These are phyloP conservation scores for Monopis laevigella DNA, from an alignment of 2,888 invertebrate species.

Conservation along the genomic window DNA sequence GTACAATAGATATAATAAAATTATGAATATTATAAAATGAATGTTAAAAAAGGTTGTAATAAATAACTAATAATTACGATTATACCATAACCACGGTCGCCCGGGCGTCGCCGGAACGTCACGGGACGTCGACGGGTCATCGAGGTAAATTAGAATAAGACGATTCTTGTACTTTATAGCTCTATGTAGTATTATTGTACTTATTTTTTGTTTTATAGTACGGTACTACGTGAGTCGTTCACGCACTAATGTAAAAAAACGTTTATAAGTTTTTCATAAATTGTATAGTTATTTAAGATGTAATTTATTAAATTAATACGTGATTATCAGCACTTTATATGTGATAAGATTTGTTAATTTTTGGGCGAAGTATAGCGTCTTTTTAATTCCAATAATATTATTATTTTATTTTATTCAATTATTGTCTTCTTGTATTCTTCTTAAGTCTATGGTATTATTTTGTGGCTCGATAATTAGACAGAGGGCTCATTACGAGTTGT, in stretches of 20 bases:
- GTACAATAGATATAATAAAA: constrained; percentile 50
- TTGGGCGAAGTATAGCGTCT: not conserved
- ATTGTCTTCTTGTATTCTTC: not conserved
- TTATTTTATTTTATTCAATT: not conserved
- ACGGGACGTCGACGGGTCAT: constrained; percentile 44
- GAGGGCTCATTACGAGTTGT: too few relatives aligned
- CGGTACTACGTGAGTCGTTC: too few relatives aligned
- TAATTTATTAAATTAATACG: constrained; percentile 23
- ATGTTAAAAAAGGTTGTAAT: constrained; percentile 59
- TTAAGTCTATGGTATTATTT: not conserved
- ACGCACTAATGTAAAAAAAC: too few relatives aligned
- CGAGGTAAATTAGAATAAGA: constrained; percentile 39
- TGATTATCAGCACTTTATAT: constrained; percentile 12
- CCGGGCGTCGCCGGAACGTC: constrained; percentile 18
- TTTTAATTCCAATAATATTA: not conserved
- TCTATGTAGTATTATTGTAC: constrained; percentile 33
- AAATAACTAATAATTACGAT: constrained; percentile 37
- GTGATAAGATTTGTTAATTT: constrained; percentile 12
- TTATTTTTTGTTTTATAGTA: constrained; percentile 68
- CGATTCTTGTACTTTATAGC: constrained; percentile 59
- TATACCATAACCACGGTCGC: constrained; percentile 41
- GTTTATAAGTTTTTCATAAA: too few relatives aligned
- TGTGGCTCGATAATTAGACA: too few relatives aligned
- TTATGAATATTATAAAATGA: constrained; percentile 52
- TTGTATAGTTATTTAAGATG: constrained; percentile 57